These are phyloP conservation scores for Pseudolaguvia tuberculata DNA, from an alignment of 2,113 vertebrate genomes.

Conservation along the genomic window DNA sequence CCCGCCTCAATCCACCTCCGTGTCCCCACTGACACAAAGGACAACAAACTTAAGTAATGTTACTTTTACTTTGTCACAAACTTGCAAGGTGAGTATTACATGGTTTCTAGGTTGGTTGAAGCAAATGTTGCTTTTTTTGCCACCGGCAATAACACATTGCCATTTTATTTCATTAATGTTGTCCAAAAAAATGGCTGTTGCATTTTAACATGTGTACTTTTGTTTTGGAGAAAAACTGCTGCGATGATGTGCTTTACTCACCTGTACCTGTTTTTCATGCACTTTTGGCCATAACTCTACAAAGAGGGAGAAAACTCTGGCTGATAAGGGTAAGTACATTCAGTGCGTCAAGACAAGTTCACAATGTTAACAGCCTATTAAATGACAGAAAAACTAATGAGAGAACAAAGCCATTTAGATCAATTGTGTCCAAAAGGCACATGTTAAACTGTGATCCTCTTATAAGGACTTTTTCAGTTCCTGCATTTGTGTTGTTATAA, in stretches of 20 bases:
- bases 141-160: conserved; percentile 2
- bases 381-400: background rate
- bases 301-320: conserved; percentile 66
- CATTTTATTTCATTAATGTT: background rate
- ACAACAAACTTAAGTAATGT: background rate
- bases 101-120: background rate
- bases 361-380: background rate
- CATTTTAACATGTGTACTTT: conserved; percentile 35
- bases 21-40: no score
- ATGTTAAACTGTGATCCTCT: background rate
- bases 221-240: conserved; percentile 36
- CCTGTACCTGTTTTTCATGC: conserved; percentile 53
- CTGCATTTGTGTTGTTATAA: background rate
- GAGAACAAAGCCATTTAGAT: background rate
- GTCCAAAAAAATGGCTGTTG: conserved; percentile 15
- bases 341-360: conserved; percentile 18
- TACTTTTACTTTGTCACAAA: background rate
- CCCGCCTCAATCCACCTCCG: no score
- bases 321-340: conserved; percentile 66
- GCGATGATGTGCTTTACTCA: conserved; percentile 50
- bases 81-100: background rate
- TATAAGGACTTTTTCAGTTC: background rate
- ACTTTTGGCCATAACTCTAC: conserved; percentile 59
- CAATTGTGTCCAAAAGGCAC: background rate
- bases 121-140: background rate